Evolutionary conservation across 2,113 vertebrate genomes (phyloP).

Genomic region (Origma solitaria): DNA sequence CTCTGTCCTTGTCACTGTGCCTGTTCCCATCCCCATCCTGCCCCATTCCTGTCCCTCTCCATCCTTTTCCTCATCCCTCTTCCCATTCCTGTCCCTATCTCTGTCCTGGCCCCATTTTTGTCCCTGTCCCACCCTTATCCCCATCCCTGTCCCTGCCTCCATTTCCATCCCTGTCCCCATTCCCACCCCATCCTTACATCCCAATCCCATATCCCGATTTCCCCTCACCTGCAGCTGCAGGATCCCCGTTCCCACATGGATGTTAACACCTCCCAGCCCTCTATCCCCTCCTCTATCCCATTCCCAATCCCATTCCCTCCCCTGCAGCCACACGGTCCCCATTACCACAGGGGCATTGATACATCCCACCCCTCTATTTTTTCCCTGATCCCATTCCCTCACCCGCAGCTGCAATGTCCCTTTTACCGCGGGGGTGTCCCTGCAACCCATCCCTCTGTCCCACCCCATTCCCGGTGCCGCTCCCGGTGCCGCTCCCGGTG

Average conservation of each 20-base stretch:
- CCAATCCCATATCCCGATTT: background rate
- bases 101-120: no score
- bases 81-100: background rate
- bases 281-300: background rate
- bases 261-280: no score
- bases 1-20: background rate
- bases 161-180: background rate
- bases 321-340: background rate
- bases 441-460: accelerated
- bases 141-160: background rate
- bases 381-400: no score
- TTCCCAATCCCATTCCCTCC: background rate
- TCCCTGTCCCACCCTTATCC: background rate
- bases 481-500: background rate
- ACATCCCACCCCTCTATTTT: background rate
- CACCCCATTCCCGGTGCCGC: background rate
- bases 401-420: no score
- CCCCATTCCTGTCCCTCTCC: background rate
- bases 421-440: no score
- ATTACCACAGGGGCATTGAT: no score
- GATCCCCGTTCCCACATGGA: no score
- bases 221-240: background rate
- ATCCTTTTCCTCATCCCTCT: background rate
- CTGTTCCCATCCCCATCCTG: background rate
- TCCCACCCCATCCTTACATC: background rate